Conservation (phyloP, 2,888 invertebrate species). For the Drosophila eohydei region DNA sequence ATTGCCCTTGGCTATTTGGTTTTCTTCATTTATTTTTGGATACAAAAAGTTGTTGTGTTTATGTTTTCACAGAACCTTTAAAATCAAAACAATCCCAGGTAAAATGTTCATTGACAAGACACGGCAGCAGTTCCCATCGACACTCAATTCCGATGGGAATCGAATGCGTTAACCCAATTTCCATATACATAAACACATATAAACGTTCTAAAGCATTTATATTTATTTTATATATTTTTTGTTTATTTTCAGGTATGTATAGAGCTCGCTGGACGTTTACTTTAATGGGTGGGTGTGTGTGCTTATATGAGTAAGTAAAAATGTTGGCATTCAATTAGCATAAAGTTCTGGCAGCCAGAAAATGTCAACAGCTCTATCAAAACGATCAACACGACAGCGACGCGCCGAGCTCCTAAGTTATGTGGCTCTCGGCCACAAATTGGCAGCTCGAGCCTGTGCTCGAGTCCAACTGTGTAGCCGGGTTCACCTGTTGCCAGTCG, state of each 20-base stretch:
- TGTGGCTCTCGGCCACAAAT: constrained; percentile 56
- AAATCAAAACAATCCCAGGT: constrained; percentile 59
- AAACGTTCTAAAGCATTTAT: constrained; percentile 60
- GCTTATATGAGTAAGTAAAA: constrained; percentile 23
- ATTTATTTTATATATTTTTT: constrained; percentile 20
- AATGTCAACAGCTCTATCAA: constrained; percentile 76
- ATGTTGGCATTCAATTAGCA: constrained; percentile 60
- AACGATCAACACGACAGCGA: constrained; percentile 45
- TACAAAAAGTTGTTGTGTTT: constrained; percentile 52
- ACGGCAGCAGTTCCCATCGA: constrained; percentile 3
- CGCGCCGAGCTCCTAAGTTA: constrained; percentile 30
- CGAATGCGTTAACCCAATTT: constrained; percentile 68
- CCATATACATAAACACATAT: constrained; percentile 11
- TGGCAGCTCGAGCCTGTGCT: constrained; percentile 57
- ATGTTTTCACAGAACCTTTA: constrained; percentile 47
- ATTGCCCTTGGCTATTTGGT: constrained; percentile 42
- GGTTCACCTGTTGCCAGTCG: constrained; percentile 64
- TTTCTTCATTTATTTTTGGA: constrained; percentile 13
- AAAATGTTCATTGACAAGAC: constrained; percentile 24
- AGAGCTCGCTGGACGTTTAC: constrained; percentile 20
- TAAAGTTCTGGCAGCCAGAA: constrained; percentile 58
- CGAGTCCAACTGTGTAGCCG: constrained; percentile 55
- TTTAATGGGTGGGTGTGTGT: constrained; percentile 47
- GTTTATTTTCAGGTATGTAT: constrained; percentile 71
- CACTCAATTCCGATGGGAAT: constrained; percentile 20